Base-by-base conservation (phyloP, 2,113 vertebrate species). In the Drymodes brunneopygia region DNA sequence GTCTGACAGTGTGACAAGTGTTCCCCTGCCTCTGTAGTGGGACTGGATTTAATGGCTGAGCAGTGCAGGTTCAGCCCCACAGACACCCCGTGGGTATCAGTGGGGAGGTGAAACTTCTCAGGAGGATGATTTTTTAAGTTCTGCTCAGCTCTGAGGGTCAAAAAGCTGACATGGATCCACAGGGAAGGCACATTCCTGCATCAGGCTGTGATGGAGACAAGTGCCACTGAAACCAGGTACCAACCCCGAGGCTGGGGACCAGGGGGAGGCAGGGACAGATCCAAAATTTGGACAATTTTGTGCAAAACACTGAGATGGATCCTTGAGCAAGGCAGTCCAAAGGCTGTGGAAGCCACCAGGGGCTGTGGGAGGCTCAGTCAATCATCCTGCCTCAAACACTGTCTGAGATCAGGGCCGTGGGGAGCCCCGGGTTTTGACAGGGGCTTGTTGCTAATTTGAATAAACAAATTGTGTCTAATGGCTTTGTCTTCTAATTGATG, bases 391-490 rank as follows among this genome's bases (percentile, higher is more conserved):
- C 79, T 92, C 74, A 40, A 36, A 66, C 61, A 4, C 44, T 44
- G 28, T 5, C 70, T 65, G 90, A 77, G 90, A 48, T 57, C 54
- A 21, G 91, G 42, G 81, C 86, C 4, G 0, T 44, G 60, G 61
- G 86, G 72, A 94, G 51, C 44, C 4, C 0, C 6, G 80, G 57
- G 45, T 69, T 90, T 36, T 92, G 82, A 92, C 88, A 77, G 38
- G 19, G 66, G 3, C 64, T 69, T 93, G 70, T 91, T 88, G 36
- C 57, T 86, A 60, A 94, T 86, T 90, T 92, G 50, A 81, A 86
- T 88, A 82, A 90, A 81, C 66, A 88, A 75, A 86, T 77, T 47
- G 31, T 54, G 57, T 65, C 54, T 88, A 28, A 88, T 74, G 78
- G 58, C 60, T 88, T 93, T 61, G 80, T 80, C 80, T 67, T 62